phyloP scores from a whole-genome alignment of 2,888 invertebrate species.

The Cheilosia pagana region DNA sequence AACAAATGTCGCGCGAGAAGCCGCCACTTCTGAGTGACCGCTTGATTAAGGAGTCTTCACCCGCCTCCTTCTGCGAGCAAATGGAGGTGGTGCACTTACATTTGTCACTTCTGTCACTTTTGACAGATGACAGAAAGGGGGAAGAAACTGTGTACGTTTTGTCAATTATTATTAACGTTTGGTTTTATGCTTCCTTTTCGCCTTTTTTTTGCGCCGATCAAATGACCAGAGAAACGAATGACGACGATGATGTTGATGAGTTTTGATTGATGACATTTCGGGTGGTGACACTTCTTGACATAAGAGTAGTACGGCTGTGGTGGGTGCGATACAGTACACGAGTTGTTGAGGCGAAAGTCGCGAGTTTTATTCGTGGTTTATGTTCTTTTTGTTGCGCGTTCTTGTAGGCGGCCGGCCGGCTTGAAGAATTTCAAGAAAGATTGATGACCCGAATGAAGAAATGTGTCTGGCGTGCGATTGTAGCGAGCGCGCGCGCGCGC shows the following conservation, averaged over 20 bases:
- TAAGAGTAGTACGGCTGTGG: slow-evolving; percentile 52
- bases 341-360: slow-evolving; percentile 54
- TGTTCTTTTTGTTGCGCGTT: slow-evolving; percentile 43
- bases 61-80: slow-evolving; percentile 10
- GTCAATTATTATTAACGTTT: slow-evolving; percentile 55
- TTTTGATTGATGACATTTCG: slow-evolving; percentile 63
- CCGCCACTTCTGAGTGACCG: slow-evolving; percentile 54
- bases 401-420: slow-evolving; percentile 50
- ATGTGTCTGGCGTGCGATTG: slow-evolving; percentile 23
- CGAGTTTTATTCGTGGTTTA: slow-evolving; percentile 18
- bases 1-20: slow-evolving; percentile 67
- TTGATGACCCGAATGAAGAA: slow-evolving; percentile 61
- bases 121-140: slow-evolving; percentile 50
- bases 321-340: slow-evolving; percentile 25
- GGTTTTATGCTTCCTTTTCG: slow-evolving; percentile 36
- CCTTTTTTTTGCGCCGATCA: not conserved
- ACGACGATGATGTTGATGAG: slow-evolving; percentile 42
- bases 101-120: slow-evolving; percentile 63
- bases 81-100: slow-evolving; percentile 63
- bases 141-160: slow-evolving; percentile 31
- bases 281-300: slow-evolving; percentile 58
- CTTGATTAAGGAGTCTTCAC: slow-evolving; percentile 57
- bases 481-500: slow-evolving; percentile 1
- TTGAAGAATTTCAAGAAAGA: slow-evolving; percentile 54
- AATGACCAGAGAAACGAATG: not conserved